Conservation (phyloP, 2,797 vertebrate genomes). For the Leptodactylus fallax region DNA sequence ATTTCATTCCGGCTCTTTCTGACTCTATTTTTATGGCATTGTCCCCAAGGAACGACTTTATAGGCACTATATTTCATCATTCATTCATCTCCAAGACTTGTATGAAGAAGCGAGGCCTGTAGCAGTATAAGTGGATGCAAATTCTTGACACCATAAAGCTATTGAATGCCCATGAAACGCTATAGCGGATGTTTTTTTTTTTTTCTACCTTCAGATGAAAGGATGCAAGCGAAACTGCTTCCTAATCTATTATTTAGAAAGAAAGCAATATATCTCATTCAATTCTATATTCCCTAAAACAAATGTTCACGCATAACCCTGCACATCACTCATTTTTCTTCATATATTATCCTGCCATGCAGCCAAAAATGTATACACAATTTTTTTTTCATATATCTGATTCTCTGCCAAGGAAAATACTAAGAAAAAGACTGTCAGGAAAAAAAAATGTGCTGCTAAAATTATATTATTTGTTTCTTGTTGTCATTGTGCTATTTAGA, state of each 20-base stretch:
- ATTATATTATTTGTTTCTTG: not conserved
- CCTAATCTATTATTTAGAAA: conserved; percentile 54
- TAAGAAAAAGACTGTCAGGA: not conserved
- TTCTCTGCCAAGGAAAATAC: conserved; percentile 22
- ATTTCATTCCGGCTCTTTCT: conserved; percentile 54
- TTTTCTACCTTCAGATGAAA: conserved; percentile 44
- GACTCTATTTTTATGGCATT: conserved; percentile 57
- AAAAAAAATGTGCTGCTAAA: not conserved
- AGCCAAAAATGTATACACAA: not conserved
- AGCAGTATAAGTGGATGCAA: conserved; percentile 55
- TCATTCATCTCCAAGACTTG: conserved; percentile 51
- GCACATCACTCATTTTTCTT: conserved; percentile 40
- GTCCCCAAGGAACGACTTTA: conserved; percentile 63
- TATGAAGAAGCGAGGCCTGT: conserved; percentile 46
- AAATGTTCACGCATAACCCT: conserved; percentile 29
- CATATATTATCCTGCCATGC: conserved; percentile 25
- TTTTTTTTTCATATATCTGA: conserved; percentile 21
- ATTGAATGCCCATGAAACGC: conserved; percentile 55
- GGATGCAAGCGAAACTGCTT: conserved; percentile 38
- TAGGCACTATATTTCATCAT: conserved; percentile 57
- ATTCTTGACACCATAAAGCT: conserved; percentile 58
- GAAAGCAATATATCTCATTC: conserved; percentile 48
- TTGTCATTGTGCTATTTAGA: not conserved
- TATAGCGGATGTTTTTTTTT: conserved; percentile 16
- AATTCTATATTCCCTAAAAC: conserved; percentile 38